A percentile compares a stretch with the other conserved stretches of the same genome.
These are phyloP conservation scores for Orchesella flavescens DNA, from an alignment of 2,888 invertebrate species.

Conservation along the genomic window DNA sequence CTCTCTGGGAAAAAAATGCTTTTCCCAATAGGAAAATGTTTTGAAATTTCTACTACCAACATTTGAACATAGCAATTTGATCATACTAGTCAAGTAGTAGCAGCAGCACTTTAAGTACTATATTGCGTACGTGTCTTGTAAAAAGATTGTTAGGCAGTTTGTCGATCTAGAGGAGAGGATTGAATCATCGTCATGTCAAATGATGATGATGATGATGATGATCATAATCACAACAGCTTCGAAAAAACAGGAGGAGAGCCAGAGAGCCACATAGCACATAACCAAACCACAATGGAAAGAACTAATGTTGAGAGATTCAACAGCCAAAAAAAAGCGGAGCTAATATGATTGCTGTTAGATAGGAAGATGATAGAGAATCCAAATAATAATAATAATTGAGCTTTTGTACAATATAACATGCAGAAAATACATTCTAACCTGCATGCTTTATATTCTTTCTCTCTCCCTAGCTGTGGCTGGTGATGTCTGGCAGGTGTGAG, in stretches of 20 bases:
- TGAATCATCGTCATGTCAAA: conserved; percentile 29
- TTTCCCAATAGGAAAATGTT: background rate
- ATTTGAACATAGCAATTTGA: background rate
- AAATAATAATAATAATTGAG: conserved; percentile 25
- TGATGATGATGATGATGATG: background rate
- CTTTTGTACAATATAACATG: conserved; percentile 10
- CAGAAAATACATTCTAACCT: background rate
- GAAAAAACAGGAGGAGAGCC: conserved; percentile 8
- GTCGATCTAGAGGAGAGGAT: conserved; percentile 20
- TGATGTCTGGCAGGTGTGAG: conserved; percentile 69
- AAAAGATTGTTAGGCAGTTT: conserved; percentile 16
- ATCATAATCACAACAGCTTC: background rate
- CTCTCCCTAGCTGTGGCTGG: background rate
- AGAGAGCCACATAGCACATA: background rate
- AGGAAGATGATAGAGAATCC: conserved; percentile 9
- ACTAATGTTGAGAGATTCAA: background rate
- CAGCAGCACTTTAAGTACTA: background rate
- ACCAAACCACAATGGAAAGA: conserved; percentile 13
- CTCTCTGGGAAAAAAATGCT: background rate
- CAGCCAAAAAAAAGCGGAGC: conserved; percentile 22
- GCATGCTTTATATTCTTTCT: conserved; percentile 21
- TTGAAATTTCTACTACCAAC: background rate
- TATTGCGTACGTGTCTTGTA: background rate
- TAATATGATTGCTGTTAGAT: conserved; percentile 24
- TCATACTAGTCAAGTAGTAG: background rate